Percentiles rank a stretch among this genome's conserved stretches.
Conservation (phyloP, 37 sponge, comb jelly and placozoan genomes). For the Haliclona indistincta region DNA sequence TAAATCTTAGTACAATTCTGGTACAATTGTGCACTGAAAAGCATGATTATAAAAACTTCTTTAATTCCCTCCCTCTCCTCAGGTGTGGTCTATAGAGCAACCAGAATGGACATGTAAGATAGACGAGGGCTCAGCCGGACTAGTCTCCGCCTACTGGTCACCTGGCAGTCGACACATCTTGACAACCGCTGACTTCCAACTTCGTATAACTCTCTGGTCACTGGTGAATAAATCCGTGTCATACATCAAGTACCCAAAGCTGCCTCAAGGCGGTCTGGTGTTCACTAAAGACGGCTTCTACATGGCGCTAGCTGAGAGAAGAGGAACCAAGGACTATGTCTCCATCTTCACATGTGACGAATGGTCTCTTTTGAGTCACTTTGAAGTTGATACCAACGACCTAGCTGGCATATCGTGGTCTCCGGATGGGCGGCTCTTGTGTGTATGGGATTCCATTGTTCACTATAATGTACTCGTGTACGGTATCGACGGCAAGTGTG, state of each 20-base stretch:
- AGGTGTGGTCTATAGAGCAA: constrained; percentile 95
- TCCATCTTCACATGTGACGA: constrained; percentile 79
- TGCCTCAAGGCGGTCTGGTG: constrained; percentile 55
- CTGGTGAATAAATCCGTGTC: constrained; percentile 85
- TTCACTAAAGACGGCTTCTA: constrained; percentile 78
- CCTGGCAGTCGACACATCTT: constrained; percentile 95
- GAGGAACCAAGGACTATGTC: constrained; percentile 90
- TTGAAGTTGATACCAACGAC: constrained; percentile 87
- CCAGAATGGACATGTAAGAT: constrained; percentile 96
- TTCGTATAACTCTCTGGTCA: constrained; percentile 96
- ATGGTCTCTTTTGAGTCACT: constrained; percentile 85
- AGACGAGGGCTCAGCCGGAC: constrained; percentile 93
- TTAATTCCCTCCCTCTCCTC: too few species aligned
- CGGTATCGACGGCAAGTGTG: constrained; percentile 76
- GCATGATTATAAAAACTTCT: too few species aligned
- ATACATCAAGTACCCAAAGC: constrained; percentile 96
- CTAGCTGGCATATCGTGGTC: constrained; percentile 81
- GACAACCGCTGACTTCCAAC: constrained; percentile 86
- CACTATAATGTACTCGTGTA: constrained; percentile 77
- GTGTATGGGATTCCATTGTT: constrained; percentile 81
- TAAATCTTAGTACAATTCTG: too few species aligned
- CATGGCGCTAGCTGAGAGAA: constrained; percentile 91
- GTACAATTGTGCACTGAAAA: too few species aligned
- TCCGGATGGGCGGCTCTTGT: constrained; percentile 74
- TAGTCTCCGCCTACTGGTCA: constrained; percentile 79